Conservation (phyloP, 2,888 invertebrate genomes). For the Merodon equestris region DNA sequence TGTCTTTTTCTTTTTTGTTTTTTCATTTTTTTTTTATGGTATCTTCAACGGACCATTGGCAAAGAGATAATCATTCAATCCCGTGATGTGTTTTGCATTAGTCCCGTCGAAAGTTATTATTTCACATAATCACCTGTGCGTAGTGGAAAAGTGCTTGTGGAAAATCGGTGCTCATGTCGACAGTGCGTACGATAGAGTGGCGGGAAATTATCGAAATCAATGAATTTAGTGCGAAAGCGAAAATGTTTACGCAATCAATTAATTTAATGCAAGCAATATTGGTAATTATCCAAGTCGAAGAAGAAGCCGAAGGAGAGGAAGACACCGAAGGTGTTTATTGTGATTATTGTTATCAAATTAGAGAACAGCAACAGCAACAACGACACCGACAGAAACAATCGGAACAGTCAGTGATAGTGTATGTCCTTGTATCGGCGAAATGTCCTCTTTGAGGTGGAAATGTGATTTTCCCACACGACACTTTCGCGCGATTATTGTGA, state of each 20-base stretch:
- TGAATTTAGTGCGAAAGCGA: slow-evolving; percentile 57
- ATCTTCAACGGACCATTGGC: too few species aligned
- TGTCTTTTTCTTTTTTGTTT: too few species aligned
- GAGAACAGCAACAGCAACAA: slow-evolving; percentile 28
- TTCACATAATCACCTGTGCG: slow-evolving; percentile 10
- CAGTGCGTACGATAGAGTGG: slow-evolving; percentile 23
- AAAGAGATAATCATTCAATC: neutral
- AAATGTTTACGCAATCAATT: slow-evolving; percentile 61
- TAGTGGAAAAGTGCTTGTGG: slow-evolving; percentile 23
- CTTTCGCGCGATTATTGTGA: slow-evolving; percentile 59
- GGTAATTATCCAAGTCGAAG: slow-evolving; percentile 42
- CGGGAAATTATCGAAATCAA: slow-evolving; percentile 38
- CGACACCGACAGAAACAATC: slow-evolving; percentile 36
- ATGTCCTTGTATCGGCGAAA: slow-evolving; percentile 54
- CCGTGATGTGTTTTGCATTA: slow-evolving; percentile 27
- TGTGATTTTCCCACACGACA: slow-evolving; percentile 56
- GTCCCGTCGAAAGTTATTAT: too few species aligned
- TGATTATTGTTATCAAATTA: slow-evolving; percentile 23
- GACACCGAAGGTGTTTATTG: slow-evolving; percentile 5
- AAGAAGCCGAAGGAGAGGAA: slow-evolving; percentile 9
- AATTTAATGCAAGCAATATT: slow-evolving; percentile 50
- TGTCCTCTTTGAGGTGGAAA: slow-evolving; percentile 66
- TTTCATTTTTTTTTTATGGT: too few species aligned
- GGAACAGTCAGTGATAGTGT: slow-evolving; percentile 44
- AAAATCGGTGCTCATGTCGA: slow-evolving; percentile 16